phyloP scores from a whole-genome alignment of 2,797 vertebrate genomes.

The Syndactyla subalaris region DNA sequence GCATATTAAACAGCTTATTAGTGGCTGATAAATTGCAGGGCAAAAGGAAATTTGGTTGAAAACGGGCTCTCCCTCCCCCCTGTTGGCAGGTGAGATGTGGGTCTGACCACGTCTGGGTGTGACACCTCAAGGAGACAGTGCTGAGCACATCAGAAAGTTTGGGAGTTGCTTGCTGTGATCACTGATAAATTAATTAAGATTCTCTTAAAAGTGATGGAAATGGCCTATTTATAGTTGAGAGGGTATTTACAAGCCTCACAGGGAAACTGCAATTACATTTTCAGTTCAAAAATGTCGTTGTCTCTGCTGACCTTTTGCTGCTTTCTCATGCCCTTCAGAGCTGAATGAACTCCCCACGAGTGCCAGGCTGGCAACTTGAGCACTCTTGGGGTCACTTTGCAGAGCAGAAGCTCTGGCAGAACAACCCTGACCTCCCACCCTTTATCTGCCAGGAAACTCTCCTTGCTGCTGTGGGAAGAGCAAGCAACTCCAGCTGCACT shows the following conservation, averaged over 20 bases:
- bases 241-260: slow-evolving; percentile 1
- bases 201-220: not conserved
- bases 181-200: slow-evolving; percentile 39
- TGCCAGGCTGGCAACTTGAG: not conserved
- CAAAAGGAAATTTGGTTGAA: not conserved
- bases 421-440: not conserved
- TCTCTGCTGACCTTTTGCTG: slow-evolving; percentile 24
- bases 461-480: accelerated
- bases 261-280: slow-evolving; percentile 46
- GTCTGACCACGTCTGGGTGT: not conserved
- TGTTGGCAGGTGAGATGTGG: not conserved
- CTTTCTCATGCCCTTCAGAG: slow-evolving; percentile 8
- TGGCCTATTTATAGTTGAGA: slow-evolving; percentile 20
- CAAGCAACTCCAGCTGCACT: not conserved
- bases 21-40: not conserved
- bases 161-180: not conserved
- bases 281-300: not conserved
- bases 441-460: not conserved
- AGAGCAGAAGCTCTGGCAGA: not conserved
- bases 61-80: not conserved
- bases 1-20: not conserved
- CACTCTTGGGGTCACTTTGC: not conserved
- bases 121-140: not conserved
- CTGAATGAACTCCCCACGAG: not conserved
- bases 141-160: not conserved